Evolutionary conservation across 1,140 invertebrate species (phyloP).

Genomic region (Brachionus manjavacas): DNA sequence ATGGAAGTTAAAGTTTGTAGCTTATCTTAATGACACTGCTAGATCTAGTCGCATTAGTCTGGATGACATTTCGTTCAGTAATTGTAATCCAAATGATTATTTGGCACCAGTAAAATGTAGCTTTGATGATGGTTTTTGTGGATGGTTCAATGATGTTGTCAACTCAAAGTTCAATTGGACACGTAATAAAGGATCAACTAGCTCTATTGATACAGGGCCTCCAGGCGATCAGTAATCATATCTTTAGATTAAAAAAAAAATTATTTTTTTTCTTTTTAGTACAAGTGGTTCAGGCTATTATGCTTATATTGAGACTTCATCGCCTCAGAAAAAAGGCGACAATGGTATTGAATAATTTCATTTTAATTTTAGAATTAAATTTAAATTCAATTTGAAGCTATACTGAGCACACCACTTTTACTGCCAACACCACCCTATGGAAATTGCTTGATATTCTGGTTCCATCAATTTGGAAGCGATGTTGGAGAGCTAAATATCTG

Average conservation of each 20-base stretch:
- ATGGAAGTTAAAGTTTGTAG: neutral
- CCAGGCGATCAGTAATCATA: conserved; percentile 6
- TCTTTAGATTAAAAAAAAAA: neutral
- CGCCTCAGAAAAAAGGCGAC: conserved; percentile 48
- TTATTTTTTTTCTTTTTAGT: neutral
- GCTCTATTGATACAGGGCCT: conserved; percentile 11
- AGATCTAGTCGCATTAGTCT: neutral
- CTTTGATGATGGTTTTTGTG: conserved; percentile 51
- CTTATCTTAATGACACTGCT: neutral
- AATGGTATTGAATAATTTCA: conserved; percentile 43
- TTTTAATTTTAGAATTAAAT: neutral
- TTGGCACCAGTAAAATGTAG: conserved; percentile 45
- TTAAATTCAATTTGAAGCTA: conserved; percentile 61
- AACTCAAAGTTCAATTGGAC: conserved; percentile 44
- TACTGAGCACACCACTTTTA: neutral
- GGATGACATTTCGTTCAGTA: conserved; percentile 34
- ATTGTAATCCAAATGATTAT: conserved; percentile 23
- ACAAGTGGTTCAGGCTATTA: conserved; percentile 47
- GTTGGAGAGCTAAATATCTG: conserved; percentile 16
- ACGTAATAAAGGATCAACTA: conserved; percentile 14
- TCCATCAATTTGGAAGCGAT: conserved; percentile 29
- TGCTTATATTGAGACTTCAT: conserved; percentile 51
- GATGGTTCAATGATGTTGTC: conserved; percentile 48
- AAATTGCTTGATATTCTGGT: conserved; percentile 36
- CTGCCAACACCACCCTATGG: conserved; percentile 21